These are phyloP conservation scores for Agelastica alni DNA, from an alignment of 2,888 invertebrate species.

Conservation along the genomic window DNA sequence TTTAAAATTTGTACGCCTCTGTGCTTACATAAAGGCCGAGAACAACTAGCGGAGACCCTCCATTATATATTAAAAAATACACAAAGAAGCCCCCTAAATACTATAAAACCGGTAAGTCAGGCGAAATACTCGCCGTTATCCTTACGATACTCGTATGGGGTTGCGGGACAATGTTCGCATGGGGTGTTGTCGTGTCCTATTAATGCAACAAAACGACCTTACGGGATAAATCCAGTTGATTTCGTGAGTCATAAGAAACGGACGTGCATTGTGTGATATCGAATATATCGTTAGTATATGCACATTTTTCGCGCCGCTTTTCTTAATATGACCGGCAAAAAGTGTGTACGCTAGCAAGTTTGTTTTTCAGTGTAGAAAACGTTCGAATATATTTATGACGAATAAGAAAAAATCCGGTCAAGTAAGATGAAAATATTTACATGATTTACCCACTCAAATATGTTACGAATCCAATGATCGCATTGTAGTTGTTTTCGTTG, in stretches of 20 bases:
- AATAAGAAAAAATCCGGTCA: no score
- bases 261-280: slow-evolving; percentile 16
- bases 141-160: slow-evolving; percentile 37
- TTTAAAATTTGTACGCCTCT: slow-evolving; percentile 20
- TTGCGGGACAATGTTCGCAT: slow-evolving; percentile 42
- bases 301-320: slow-evolving; percentile 9
- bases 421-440: no score
- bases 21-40: slow-evolving; percentile 10
- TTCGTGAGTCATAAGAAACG: slow-evolving; percentile 48
- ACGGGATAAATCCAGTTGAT: slow-evolving; percentile 48
- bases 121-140: slow-evolving; percentile 39
- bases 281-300: no score
- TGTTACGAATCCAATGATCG: no score
- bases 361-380: no score
- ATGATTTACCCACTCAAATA: no score
- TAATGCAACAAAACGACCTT: slow-evolving; percentile 46
- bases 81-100: slow-evolving; percentile 47
- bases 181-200: slow-evolving; percentile 48
- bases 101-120: slow-evolving; percentile 47
- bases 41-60: slow-evolving; percentile 32
- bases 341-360: no score
- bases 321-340: no score
- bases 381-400: no score
- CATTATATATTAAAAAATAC: slow-evolving; percentile 38
- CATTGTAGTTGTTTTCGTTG: no score